phyloP scores from a whole-genome alignment of 2,113 vertebrate species.

The Salvelinus sp. region DNA sequence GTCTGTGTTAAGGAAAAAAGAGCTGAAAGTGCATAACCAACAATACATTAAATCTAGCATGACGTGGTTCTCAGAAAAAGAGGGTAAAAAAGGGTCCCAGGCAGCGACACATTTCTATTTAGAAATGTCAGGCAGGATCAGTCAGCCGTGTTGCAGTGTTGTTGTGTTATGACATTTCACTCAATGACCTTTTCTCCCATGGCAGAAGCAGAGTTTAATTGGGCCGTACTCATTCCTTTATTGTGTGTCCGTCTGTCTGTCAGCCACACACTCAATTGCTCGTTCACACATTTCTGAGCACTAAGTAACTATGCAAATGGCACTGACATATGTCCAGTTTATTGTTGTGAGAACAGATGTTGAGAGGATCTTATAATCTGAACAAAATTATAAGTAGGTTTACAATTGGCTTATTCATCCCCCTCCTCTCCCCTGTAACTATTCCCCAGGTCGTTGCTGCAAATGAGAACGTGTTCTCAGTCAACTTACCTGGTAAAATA shows the following conservation, averaged over 20 bases:
- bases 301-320: conserved; percentile 6
- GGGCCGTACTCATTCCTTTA: conserved; percentile 50
- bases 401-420: no score
- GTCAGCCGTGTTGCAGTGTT: background rate
- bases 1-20: conserved; percentile 16
- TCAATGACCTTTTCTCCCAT: conserved; percentile 46
- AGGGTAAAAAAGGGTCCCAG: background rate
- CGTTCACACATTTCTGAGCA: conserved; percentile 19
- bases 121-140: background rate
- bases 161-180: conserved; percentile 58
- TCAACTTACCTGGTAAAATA: no score
- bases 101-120: background rate
- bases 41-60: background rate
- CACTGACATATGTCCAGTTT: conserved; percentile 32
- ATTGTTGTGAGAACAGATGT: background rate
- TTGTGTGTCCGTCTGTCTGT: conserved; percentile 34
- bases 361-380: background rate
- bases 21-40: background rate
- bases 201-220: conserved; percentile 51
- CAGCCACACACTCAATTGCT: conserved; percentile 29
- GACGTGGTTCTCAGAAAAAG: background rate
- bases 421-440: no score
- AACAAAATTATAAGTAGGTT: no score
- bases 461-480: no score
- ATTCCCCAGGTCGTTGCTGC: no score